Base-by-base conservation (phyloP, 2,797 vertebrate species). In the Neoniphon sammara region DNA sequence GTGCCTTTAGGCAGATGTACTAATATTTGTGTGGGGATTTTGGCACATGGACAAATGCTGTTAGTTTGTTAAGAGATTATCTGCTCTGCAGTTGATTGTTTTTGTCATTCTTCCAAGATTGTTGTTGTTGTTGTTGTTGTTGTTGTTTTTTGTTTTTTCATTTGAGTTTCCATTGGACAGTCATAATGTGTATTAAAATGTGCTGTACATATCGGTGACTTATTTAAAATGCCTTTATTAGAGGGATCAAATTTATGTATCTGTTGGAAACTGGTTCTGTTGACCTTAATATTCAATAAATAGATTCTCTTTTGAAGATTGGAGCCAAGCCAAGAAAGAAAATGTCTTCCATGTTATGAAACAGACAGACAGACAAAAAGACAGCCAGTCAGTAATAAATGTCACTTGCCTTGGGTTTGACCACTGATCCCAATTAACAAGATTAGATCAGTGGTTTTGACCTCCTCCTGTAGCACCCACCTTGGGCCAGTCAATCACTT, bases 261-360 rank as follows among this genome's bases (percentile, higher is more conserved):
- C 64, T 70, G 39, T 65, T 66, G 44, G 36, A 73, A 79, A 70
- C 57, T 1, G 1, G 1, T 63, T 72, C 39, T 46, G 27, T 83
- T 52, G 27, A 63, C 67, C 42, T 77, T 73, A 81, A 78, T 23
- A 63, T 57, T 78, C 0, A 88, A 85, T 90, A 88, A 88, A 90
- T 1, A 17, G 5, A 50, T 21, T 57, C 23, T 71, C 34, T 66
- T 39, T 63, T 34, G 7, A 66, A 77, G 58, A 17, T 47, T 0
- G 47, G n/a, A 30, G 25, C 49, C 5, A 34, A 39, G 7, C 30
- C 20, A 34, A 50, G n/a, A 21, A 42, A 11, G 39, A 11, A 42
- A 10, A 42, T 42, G 39, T 42, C 1, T 10, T 42, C 2, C 39
- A 39, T 39, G 36, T 39, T 10, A 39, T 11, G 1, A 10, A 11